Evolutionary conservation across 2,888 invertebrate genomes (phyloP).

Genomic region (Mythimna loreyi): DNA sequence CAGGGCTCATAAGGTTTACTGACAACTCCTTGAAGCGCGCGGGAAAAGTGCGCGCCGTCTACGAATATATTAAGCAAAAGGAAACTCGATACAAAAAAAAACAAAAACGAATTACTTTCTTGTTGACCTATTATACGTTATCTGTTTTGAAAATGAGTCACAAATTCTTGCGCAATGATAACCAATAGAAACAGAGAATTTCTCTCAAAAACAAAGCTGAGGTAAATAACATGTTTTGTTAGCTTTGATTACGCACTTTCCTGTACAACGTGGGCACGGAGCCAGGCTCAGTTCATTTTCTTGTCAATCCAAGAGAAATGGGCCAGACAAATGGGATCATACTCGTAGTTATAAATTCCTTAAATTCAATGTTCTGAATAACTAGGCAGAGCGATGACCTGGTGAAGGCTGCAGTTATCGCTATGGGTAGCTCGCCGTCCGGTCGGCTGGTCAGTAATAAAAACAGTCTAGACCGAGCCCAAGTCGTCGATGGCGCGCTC

Average conservation of each 20-base stretch:
- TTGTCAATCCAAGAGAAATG: slow-evolving; percentile 44
- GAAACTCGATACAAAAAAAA: not conserved
- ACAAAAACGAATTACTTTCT: slow-evolving; percentile 22
- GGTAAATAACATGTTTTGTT: slow-evolving; percentile 49
- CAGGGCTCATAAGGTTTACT: no score
- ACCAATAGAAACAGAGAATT: slow-evolving; percentile 13
- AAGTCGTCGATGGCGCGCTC: no score
- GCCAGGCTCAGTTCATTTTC: slow-evolving; percentile 30
- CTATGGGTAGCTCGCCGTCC: no score
- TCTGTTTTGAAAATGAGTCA: slow-evolving; percentile 37
- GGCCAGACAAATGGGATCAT: slow-evolving; percentile 2
- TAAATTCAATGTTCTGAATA: slow-evolving; percentile 7
- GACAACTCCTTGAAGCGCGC: no score
- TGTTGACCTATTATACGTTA: slow-evolving; percentile 25
- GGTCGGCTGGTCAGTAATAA: no score
- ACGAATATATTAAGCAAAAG: no score
- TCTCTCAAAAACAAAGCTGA: slow-evolving; percentile 31
- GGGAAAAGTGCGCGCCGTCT: no score
- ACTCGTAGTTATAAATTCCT: slow-evolving; percentile 9
- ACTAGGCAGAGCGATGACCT: not conserved
- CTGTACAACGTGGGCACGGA: slow-evolving; percentile 30
- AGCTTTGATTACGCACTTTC: slow-evolving; percentile 26
- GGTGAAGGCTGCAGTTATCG: no score
- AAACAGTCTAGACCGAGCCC: no score
- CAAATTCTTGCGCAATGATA: slow-evolving; percentile 33